These are phyloP conservation scores for Noturus placidus DNA, from an alignment of 2,113 vertebrate species.

Conservation along the genomic window DNA sequence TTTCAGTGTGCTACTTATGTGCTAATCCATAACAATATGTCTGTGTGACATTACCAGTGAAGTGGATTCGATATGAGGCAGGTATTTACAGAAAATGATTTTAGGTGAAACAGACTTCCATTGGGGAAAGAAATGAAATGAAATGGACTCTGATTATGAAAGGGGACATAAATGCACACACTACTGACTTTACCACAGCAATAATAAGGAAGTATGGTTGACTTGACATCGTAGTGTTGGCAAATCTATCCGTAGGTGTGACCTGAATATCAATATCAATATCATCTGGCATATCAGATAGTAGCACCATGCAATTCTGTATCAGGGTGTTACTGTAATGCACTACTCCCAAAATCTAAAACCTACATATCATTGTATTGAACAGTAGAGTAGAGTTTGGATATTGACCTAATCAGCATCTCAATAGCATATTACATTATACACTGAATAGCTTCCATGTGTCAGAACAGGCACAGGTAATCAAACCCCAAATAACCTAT, in stretches of 20 bases:
- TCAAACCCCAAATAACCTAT: neutral
- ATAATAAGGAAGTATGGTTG: conserved; percentile 23
- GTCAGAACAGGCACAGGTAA: neutral
- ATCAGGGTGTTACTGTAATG: neutral
- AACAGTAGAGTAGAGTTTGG: neutral
- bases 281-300: neutral
- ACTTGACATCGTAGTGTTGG: neutral
- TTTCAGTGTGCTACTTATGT: neutral
- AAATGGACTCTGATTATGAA: neutral
- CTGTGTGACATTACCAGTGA: neutral
- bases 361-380: neutral
- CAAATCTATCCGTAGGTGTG: conserved; percentile 30
- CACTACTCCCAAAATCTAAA: neutral
- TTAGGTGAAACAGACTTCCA: neutral
- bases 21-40: neutral
- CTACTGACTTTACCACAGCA: neutral
- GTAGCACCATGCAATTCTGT: neutral
- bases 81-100: neutral
- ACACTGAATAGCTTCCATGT: neutral
- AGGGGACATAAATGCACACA: neutral
- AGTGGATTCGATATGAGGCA: neutral
- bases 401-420: neutral
- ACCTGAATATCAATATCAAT: conserved; percentile 30
- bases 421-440: neutral
- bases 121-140: too few species aligned